Percentiles rank a stretch among this genome's conserved stretches.
phyloP scores from a whole-genome alignment of 2,113 vertebrate genomes.

The Drymodes brunneopygia region DNA sequence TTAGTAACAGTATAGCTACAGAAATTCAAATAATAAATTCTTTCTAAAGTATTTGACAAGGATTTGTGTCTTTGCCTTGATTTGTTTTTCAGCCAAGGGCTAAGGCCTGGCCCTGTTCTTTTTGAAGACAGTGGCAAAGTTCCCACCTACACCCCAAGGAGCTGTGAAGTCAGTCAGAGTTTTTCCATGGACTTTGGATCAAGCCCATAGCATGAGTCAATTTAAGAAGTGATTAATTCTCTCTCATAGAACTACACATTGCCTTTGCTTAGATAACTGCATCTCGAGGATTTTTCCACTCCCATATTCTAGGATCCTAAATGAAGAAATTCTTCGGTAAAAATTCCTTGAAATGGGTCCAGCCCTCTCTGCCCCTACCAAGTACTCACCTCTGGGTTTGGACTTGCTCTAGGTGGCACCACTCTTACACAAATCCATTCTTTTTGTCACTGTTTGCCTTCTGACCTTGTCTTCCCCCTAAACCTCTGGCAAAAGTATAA shows the following conservation, averaged over 20 bases:
- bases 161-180: slow-evolving; percentile 10
- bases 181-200: slow-evolving; percentile 38
- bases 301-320: not conserved
- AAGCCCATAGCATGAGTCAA: slow-evolving; percentile 37
- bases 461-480: not conserved
- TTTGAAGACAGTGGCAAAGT: slow-evolving; percentile 38
- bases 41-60: not conserved
- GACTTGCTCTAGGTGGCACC: not conserved
- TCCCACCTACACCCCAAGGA: slow-evolving; percentile 47
- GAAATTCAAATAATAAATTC: not conserved
- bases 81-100: slow-evolving; percentile 2
- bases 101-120: not conserved
- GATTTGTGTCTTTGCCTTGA: not conserved
- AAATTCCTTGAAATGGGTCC: not conserved
- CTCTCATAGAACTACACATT: not conserved
- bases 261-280: not conserved
- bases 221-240: slow-evolving; percentile 26
- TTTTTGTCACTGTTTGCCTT: not conserved
- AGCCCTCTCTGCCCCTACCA: not conserved
- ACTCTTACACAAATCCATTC: not conserved
- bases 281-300: not conserved
- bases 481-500: not conserved
- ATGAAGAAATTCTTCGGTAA: not conserved
- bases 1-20: not conserved
- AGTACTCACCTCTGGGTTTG: not conserved